These are phyloP conservation scores for Ephialtes manifestator DNA, from an alignment of 2,888 invertebrate genomes.

Conservation along the genomic window DNA sequence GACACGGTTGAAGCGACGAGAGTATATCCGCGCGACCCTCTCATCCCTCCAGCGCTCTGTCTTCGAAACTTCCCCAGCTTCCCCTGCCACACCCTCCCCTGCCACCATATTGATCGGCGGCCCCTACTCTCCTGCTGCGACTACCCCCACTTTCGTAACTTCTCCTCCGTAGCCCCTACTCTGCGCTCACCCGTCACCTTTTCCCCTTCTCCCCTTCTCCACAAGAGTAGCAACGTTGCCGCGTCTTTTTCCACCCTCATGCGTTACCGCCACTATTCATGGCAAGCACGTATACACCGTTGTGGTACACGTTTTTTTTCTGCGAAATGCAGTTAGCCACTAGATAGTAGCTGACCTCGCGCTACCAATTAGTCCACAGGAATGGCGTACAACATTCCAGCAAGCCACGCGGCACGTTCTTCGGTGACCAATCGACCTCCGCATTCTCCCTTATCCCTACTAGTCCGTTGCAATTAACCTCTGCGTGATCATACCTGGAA, in stretches of 20 bases:
- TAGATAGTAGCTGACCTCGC: conserved; percentile 37
- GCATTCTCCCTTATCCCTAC: not conserved
- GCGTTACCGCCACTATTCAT: conserved; percentile 60
- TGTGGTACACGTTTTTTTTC: conserved; percentile 64
- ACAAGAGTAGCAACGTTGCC: conserved; percentile 77
- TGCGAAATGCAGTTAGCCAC: conserved; percentile 44
- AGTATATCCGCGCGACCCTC: conserved; percentile 66
- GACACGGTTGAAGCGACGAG: conserved; percentile 73
- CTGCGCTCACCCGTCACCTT: conserved; percentile 50
- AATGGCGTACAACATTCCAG: conserved; percentile 35
- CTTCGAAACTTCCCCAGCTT: conserved; percentile 75
- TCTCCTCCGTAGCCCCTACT: conserved; percentile 54
- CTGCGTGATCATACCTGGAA: not conserved
- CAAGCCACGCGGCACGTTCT: conserved; percentile 46
- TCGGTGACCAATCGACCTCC: conserved; percentile 37
- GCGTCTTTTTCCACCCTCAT: conserved; percentile 71
- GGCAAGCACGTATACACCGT: conserved; percentile 17
- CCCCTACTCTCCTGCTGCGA: conserved; percentile 67
- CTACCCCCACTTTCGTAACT: conserved; percentile 47
- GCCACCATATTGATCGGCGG: conserved; percentile 83
- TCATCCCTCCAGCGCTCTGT: conserved; percentile 57
- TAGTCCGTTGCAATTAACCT: conserved; percentile 18
- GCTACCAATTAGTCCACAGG: conserved; percentile 35
- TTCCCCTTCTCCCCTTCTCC: conserved; percentile 40
- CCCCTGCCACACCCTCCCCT: conserved; percentile 81